These are phyloP conservation scores for Xenops minutus DNA, from an alignment of 2,797 vertebrate genomes.

Conservation along the genomic window DNA sequence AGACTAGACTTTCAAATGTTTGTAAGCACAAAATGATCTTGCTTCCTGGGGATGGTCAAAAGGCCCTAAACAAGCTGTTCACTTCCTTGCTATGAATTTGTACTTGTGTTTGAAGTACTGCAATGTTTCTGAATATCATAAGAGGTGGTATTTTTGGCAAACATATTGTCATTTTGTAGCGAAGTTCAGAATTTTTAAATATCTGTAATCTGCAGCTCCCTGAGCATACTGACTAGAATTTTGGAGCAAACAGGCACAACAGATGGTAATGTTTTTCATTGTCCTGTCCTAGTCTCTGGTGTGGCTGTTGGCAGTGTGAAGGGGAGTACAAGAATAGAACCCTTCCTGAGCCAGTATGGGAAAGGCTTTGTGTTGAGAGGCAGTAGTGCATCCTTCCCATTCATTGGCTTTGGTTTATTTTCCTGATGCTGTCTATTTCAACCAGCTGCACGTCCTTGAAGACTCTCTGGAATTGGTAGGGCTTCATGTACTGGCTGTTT, in stretches of 20 bases:
- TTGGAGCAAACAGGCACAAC: background rate
- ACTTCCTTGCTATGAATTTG: background rate
- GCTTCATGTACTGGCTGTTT: background rate
- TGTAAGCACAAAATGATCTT: background rate
- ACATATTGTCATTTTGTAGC: background rate
- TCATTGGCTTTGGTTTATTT: background rate
- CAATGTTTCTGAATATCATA: background rate
- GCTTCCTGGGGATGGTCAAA: background rate
- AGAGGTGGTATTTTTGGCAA: background rate
- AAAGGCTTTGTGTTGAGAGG: background rate
- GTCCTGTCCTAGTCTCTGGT: background rate
- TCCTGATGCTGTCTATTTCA: background rate
- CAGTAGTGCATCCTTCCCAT: fast-evolving
- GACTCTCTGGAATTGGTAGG: background rate
- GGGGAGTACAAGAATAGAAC: background rate
- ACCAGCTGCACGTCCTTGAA: background rate
- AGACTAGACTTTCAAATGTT: background rate
- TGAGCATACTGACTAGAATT: background rate
- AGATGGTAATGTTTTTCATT: fast-evolving
- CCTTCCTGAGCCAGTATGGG: fast-evolving
- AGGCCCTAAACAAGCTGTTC: background rate
- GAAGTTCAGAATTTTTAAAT: background rate
- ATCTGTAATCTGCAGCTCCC: background rate
- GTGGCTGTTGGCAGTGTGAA: background rate
- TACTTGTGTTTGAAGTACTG: background rate